Evolutionary conservation across 1,140 invertebrate genomes (phyloP), one percentile per base, ranked within the genome.

Genomic region (Eupeodes corollae): DNA sequence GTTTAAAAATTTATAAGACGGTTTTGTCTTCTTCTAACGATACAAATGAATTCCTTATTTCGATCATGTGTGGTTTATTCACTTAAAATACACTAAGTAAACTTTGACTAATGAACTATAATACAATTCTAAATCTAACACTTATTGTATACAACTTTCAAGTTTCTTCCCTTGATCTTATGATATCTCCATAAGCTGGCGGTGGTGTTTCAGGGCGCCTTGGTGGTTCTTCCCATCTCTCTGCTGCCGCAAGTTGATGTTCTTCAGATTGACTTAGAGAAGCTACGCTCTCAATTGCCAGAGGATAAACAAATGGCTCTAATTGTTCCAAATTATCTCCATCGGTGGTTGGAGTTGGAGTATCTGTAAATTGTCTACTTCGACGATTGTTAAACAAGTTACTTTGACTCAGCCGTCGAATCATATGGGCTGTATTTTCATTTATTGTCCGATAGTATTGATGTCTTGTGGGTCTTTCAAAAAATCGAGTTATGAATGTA

Each of bases 361-460:
- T 44, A 6, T 21, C 47, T 11, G 18, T 13, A 42, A 47, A 52
- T 44, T 50, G 44, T 44, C 47, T 42, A 33, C 49, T 50, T 21
- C 44, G 19, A 2, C 61, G 59, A 42, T 45, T 61, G 19, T 44
- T 61, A 33, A 66, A 62, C 3, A 66, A 48, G 50, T 66, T 66
- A 35, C 63, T 67, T 3, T 58, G 63, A 43, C 63, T 67, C 26
- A 67, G 42, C 1, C 61, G 59, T 39, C 63, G 51, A 32, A 67
- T 63, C 8, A 67, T 49, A 33, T 58, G 59, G 19, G 63, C 61
- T 13, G 63, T 63, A 21, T 66, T 67, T 47, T 63, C 57, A 54
- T 67, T 67, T 11, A 67, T 56, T 5, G 59, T 54, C 12, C 61
- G 59, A 56, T 66, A 66, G 47, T 63, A 63, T 44, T 61, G 59